Conservation (phyloP, 1,140 invertebrate genomes). For the Papilio glaucus region DNA sequence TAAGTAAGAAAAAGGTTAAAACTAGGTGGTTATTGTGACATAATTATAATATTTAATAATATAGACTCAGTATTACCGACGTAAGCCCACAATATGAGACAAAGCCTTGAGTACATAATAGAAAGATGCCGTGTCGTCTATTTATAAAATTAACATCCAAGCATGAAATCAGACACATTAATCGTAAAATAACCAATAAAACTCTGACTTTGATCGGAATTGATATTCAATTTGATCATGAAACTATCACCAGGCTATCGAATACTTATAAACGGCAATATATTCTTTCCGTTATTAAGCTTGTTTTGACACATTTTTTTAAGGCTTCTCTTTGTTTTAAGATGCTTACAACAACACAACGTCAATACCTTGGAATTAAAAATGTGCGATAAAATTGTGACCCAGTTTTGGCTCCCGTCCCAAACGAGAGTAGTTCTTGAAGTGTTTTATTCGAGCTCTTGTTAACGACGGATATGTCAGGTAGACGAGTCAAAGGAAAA, state of each 20-base stretch:
- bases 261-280: background rate
- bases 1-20: too few species aligned
- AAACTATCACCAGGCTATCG: background rate
- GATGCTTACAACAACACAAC: constrained; percentile 5
- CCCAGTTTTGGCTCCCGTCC: background rate
- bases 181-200: too few species aligned
- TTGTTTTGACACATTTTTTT: background rate
- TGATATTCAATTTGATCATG: too few species aligned
- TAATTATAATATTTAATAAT: too few species aligned
- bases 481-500: constrained; percentile 21
- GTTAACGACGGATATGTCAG: constrained; percentile 19
- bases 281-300: background rate
- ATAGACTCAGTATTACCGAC: too few species aligned
- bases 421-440: constrained; percentile 15
- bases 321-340: background rate
- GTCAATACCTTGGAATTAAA: constrained; percentile 2
- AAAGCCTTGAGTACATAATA: too few species aligned
- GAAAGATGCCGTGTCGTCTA: too few species aligned
- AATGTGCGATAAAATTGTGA: constrained; percentile 9
- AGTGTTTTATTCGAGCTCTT: constrained; percentile 19
- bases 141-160: too few species aligned
- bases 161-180: too few species aligned
- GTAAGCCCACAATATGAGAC: too few species aligned
- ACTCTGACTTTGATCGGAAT: too few species aligned
- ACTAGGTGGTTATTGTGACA: too few species aligned